These are phyloP conservation scores for Sebastes paucispinis DNA, from an alignment of 2,797 vertebrate genomes.

Conservation along the genomic window DNA sequence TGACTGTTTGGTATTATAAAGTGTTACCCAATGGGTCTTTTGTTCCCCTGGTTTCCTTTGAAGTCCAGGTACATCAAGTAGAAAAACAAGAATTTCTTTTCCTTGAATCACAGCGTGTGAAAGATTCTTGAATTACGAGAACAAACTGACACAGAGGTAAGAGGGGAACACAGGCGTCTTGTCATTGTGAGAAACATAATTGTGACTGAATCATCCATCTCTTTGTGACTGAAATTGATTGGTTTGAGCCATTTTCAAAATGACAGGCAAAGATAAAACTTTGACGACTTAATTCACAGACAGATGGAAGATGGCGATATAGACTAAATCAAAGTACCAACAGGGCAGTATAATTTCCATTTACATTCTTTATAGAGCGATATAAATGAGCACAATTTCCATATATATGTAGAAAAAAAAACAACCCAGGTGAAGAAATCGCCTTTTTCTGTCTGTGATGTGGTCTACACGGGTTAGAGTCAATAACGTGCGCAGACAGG, in stretches of 20 bases:
- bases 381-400: slow-evolving; percentile 51
- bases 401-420: slow-evolving; percentile 30
- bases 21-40: not conserved
- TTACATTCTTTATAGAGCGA: slow-evolving; percentile 47
- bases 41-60: not conserved
- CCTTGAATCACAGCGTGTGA: not conserved
- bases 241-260: slow-evolving; percentile 34
- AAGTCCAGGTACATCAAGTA: slow-evolving; percentile 3
- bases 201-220: slow-evolving; percentile 28
- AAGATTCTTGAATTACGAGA: not conserved
- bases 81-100: not conserved
- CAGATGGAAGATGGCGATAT: slow-evolving; percentile 46
- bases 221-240: slow-evolving; percentile 30
- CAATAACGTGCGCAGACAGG: slow-evolving; percentile 42
- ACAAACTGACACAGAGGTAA: not conserved
- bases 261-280: slow-evolving; percentile 36
- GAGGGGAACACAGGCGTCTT: slow-evolving; percentile 6
- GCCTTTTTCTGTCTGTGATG: slow-evolving; percentile 6
- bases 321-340: slow-evolving; percentile 40
- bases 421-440: slow-evolving; percentile 23
- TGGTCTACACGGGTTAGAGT: slow-evolving; percentile 20
- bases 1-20: not conserved
- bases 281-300: slow-evolving; percentile 40
- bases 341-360: slow-evolving; percentile 29
- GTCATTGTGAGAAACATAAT: slow-evolving; percentile 27